Evolutionary conservation across 2,888 invertebrate genomes (phyloP), one percentile per base, ranked within the genome.

Genomic region (Trachelus troglodyta): DNA sequence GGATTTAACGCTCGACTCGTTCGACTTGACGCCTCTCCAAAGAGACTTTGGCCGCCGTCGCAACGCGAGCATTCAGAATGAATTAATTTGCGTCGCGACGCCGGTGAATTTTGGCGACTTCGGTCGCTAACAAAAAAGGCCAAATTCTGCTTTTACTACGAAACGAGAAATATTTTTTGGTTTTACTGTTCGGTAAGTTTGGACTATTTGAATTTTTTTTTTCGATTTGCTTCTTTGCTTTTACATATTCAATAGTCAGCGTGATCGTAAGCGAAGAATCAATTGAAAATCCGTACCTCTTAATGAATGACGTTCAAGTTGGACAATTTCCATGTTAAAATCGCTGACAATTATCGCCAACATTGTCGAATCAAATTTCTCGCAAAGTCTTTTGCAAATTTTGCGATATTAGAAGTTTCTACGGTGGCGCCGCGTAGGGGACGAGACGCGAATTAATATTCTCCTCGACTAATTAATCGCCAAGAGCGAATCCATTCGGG

Each of bases 1-100:
- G 69, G 77, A 77, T 77, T 77, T 77, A 74, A 77, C 77, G 77
- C 69, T 69, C 9, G 74, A 74, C 74, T 37, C 69, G 74, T 77
- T 77, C 74, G 73, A 74, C 69, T 77, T 74, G 77, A 77, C 76
- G 76, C 74, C 69, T 30, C 77, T 74, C 33, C 74, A 77, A 74
- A 77, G 77, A 74, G 35, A 77, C 74, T 77, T 9, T 23, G 40
- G 40, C 40, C 40, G 40, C 9, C 40, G 40, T 23, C 40, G 40
- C 40, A 56, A 23, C 40, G 40, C 23, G 40, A 56, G 40, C 40
- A 15, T 23, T 23, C 40, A 6, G 23, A 23, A 23, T 9, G 23
- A 56, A 56, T 56, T 56, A 23, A 23, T 23, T 23, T 56, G 40
- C 40, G 40, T 56, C 40, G 40, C 40, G 40, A 56, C 40, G 40